These are phyloP conservation scores for Scalopus aquaticus DNA, from an alignment of 2,113 vertebrate species.

Conservation along the genomic window DNA sequence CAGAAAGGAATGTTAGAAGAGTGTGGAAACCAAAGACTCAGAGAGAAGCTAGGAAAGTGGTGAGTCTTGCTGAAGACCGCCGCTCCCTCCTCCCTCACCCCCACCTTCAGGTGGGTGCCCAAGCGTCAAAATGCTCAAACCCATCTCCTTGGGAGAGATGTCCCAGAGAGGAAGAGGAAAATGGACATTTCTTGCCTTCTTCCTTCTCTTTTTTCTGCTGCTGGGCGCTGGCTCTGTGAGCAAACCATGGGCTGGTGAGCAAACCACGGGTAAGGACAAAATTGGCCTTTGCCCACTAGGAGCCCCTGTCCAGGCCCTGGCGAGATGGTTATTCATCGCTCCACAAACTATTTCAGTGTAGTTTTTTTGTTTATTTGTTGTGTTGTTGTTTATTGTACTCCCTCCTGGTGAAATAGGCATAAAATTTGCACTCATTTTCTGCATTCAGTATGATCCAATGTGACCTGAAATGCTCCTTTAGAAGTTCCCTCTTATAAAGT, in stretches of 20 bases:
- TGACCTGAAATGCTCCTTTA: constrained; percentile 23
- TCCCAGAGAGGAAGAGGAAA: too few species aligned
- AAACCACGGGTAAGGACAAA: background rate
- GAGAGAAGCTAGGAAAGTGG: background rate
- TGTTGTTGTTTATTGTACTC: background rate
- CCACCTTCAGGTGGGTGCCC: background rate
- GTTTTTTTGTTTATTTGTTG: background rate
- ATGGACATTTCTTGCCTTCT: background rate
- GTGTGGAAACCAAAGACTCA: background rate
- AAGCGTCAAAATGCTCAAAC: background rate
- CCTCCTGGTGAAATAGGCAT: background rate
- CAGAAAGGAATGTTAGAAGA: background rate
- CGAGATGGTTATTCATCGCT: background rate
- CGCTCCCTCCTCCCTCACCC: accelerated
- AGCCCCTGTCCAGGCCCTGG: background rate
- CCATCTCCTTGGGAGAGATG: too few species aligned
- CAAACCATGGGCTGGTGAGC: background rate
- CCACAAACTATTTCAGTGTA: background rate
- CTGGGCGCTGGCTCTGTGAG: background rate
- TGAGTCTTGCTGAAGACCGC: accelerated
- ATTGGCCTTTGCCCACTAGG: background rate
- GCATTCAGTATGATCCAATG: background rate
- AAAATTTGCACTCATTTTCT: background rate
- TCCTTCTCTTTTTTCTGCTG: background rate
- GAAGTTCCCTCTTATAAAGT: constrained; percentile 56